Conservation (phyloP, 2,888 invertebrate genomes). For the Caenorhabditis sulstoni region DNA sequence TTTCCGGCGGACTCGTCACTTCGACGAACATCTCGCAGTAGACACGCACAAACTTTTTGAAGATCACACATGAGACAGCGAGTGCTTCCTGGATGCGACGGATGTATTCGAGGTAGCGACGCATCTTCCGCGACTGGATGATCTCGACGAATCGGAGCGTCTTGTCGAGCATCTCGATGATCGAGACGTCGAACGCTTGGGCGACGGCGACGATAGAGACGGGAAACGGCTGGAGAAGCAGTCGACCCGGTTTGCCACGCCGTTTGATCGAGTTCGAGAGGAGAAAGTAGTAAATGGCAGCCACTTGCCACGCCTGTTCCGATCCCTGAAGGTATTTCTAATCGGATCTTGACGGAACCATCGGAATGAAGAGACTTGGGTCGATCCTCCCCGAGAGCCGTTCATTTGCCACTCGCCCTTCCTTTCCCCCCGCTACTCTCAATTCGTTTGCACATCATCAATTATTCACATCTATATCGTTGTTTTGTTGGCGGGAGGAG, state of each 20-base stretch:
- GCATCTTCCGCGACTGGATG: slow-evolving; percentile 44
- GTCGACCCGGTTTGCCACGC: slow-evolving; percentile 31
- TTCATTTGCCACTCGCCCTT: no score
- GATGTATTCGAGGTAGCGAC: slow-evolving; percentile 40
- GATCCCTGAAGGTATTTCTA: slow-evolving; percentile 35
- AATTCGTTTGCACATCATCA: slow-evolving; percentile 29
- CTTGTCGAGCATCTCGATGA: slow-evolving; percentile 62
- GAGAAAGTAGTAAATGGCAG: slow-evolving; percentile 48
- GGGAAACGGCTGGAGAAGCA: slow-evolving; percentile 26
- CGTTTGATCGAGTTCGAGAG: slow-evolving; percentile 41
- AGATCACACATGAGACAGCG: slow-evolving; percentile 93
- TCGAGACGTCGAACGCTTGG: slow-evolving; percentile 29
- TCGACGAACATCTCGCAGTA: slow-evolving; percentile 89
- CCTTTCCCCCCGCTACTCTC: neutral
- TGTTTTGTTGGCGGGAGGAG: slow-evolving; percentile 7
- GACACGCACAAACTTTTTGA: slow-evolving; percentile 92
- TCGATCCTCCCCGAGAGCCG: neutral
- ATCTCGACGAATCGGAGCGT: slow-evolving; percentile 58
- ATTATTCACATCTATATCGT: slow-evolving; percentile 25
- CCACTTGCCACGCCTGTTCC: slow-evolving; percentile 35
- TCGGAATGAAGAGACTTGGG: no score
- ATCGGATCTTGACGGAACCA: no score
- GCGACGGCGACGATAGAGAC: slow-evolving; percentile 22
- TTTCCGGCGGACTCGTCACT: neutral
- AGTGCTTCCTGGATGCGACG: slow-evolving; percentile 82